Base-by-base conservation (phyloP, 2,888 invertebrate genomes). In the Pediacus dermestoides region DNA sequence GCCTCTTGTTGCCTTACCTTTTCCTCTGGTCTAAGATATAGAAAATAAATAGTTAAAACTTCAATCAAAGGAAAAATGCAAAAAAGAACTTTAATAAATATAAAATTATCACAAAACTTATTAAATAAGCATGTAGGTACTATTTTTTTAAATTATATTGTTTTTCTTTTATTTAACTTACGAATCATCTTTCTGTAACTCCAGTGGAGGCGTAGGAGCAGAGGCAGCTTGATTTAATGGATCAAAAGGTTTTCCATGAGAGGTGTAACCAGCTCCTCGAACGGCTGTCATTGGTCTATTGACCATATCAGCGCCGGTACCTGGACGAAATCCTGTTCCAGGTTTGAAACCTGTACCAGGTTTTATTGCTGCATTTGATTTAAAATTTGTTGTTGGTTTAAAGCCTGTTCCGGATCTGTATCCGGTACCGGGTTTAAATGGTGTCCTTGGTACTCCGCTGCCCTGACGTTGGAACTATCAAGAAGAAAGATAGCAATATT, bases 221-320 rank as follows among this genome's bases (percentile, higher is more conserved):
- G 71, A 72, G 0, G 70, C 66, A 12, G 76, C 75, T 49, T 87
- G 84, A 55, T 87, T 81, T 41, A 92, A 70, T 3, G 88, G 89
- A 65, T 92, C 86, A 59, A 90, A 85, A 43, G 74, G 74, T 49
- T 74, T 76, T 50, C 69, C 77, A 59, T 77, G 80, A 1, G 93
- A 91, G 2, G 91, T 91, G 67, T 92, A 99, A 1, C 99, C 99
- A 14, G 93, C 96, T 4, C 93, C 96, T 39, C 93, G 78, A 22
- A 97, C 91, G 1, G 97, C 96, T 2, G 99, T 99, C 77, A 97
- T 94, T 1, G 99, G 97, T 38, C 99, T 52, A 35, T 62, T 70
- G 2, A 66, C 55, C n/a, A 57, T 46, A 33, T 66, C 68, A 3
- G 54, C 48, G 3, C 66, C 66, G 4, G 71, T 70, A 11, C 61